Conservation (phyloP, 1,140 invertebrate genomes). For the Pogonognathellus flavescens region DNA sequence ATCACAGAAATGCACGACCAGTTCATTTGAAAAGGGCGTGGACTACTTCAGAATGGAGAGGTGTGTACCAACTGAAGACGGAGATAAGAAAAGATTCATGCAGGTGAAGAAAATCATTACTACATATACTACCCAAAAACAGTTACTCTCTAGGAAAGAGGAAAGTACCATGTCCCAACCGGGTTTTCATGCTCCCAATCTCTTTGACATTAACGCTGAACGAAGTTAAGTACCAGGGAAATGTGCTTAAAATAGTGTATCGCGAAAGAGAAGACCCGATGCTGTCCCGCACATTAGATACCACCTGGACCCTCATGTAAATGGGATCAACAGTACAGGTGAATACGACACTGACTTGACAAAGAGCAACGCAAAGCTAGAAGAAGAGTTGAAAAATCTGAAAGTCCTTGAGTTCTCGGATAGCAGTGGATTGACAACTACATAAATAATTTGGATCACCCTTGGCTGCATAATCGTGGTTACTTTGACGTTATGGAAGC, state of each 20-base stretch:
- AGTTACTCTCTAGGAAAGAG: conserved; percentile 23
- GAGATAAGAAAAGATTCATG: conserved; percentile 24
- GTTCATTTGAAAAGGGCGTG: background rate
- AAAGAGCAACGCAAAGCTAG: too few species aligned
- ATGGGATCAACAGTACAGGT: background rate
- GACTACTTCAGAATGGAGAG: background rate
- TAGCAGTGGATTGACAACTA: too few species aligned
- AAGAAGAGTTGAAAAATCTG: too few species aligned
- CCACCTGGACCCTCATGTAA: conserved; percentile 46
- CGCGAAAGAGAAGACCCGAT: conserved; percentile 44
- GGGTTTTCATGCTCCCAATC: conserved; percentile 42
- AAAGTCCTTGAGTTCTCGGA: too few species aligned
- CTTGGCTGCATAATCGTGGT: too few species aligned
- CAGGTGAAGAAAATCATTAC: conserved; percentile 51
- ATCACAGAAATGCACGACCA: background rate
- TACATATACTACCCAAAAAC: conserved; percentile 25
- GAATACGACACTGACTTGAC: background rate
- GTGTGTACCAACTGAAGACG: background rate
- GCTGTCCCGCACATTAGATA: background rate
- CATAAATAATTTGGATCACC: too few species aligned
- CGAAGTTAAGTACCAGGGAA: conserved; percentile 45
- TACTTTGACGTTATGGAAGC: too few species aligned
- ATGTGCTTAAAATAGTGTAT: conserved; percentile 49
- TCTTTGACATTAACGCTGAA: conserved; percentile 46
- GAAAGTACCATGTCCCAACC: conserved; percentile 33